Evolutionary conservation across 2,797 vertebrate genomes (phyloP), one percentile per base, ranked within the genome.

Genomic region (Arremon aurantiirostris): DNA sequence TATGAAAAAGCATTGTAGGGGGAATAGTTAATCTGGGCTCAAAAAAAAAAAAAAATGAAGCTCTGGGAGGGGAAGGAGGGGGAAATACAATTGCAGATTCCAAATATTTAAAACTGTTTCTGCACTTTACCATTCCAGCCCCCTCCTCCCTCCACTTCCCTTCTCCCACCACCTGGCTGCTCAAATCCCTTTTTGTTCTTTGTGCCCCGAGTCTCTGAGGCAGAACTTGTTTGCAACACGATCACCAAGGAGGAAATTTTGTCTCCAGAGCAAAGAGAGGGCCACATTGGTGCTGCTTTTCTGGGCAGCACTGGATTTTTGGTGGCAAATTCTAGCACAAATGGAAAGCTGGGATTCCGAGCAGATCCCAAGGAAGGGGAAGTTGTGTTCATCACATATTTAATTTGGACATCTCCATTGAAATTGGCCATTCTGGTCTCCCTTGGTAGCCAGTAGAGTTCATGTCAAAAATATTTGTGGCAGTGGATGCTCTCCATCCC

Each of bases 1-100:
- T 94, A 95, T 97, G 97, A 96, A 95, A 96, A 97, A 95, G 59
- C 80, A 95, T 96, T 95, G 95, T 86, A 68, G 63, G 80, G 79
- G 82, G 95, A 96, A 95, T 94, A 83, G 72, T 71, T 97, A 97
- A 97, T 84, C 95, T 94, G 35, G 55, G 75, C 46, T 93, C 59
- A 83, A 93, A 87, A 76, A 76, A 53, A 79, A 41, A 41, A 93
- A 87, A 57, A 55, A 60, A 22, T 7, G 68, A 96, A 92, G 57
- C 34, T 90, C 87, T 84, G 37, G 77, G 89, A 86, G 78, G 34
- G 72, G 71, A 88, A 84, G 22, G 42, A 65, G 60, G 49, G 80
- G 57, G 52, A 80, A 97, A 92, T 79, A 93, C 93, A 96, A 94
- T 96, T 93, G 81, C 75, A 88, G 92, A 92, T 94, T 92, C 75